phyloP scores from a whole-genome alignment of 2,797 vertebrate species.

The Acipenser ruthenus region DNA sequence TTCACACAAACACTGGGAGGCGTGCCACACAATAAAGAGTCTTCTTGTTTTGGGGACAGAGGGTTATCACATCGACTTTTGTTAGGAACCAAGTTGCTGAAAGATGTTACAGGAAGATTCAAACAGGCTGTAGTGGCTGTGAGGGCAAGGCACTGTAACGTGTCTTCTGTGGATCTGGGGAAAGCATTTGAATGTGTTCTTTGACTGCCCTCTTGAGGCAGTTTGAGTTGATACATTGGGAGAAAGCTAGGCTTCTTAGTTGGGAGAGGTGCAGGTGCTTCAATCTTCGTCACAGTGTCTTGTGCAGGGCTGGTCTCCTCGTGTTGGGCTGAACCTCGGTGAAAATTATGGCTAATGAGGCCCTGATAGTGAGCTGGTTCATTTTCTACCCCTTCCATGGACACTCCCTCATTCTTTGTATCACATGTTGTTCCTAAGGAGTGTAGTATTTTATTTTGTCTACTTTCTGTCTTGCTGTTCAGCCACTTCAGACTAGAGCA shows the following conservation, averaged over 20 bases:
- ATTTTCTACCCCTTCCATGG: slow-evolving; percentile 13
- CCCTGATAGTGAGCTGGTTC: slow-evolving; percentile 18
- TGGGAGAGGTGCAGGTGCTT: slow-evolving; percentile 20
- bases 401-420: slow-evolving; percentile 3
- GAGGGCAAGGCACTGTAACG: background rate
- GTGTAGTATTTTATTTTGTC: slow-evolving; percentile 21
- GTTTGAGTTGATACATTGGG: slow-evolving; percentile 86
- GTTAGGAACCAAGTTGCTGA: no score
- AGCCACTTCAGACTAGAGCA: background rate
- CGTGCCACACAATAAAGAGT: no score
- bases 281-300: slow-evolving; percentile 32
- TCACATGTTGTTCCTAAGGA: slow-evolving; percentile 15
- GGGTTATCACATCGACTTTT: background rate
- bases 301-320: slow-evolving; percentile 34
- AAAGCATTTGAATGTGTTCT: slow-evolving; percentile 15
- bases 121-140: background rate
- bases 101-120: background rate
- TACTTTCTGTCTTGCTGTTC: slow-evolving; percentile 22
- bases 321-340: slow-evolving; percentile 32
- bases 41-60: background rate
- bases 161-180: slow-evolving; percentile 1
- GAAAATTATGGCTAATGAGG: slow-evolving; percentile 29
- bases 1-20: no score
- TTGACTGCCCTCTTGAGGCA: slow-evolving; percentile 51
- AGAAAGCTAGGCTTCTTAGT: slow-evolving; percentile 56